phyloP scores from a whole-genome alignment of 2,888 invertebrate species.

The Leptodirus hochenwartii region DNA sequence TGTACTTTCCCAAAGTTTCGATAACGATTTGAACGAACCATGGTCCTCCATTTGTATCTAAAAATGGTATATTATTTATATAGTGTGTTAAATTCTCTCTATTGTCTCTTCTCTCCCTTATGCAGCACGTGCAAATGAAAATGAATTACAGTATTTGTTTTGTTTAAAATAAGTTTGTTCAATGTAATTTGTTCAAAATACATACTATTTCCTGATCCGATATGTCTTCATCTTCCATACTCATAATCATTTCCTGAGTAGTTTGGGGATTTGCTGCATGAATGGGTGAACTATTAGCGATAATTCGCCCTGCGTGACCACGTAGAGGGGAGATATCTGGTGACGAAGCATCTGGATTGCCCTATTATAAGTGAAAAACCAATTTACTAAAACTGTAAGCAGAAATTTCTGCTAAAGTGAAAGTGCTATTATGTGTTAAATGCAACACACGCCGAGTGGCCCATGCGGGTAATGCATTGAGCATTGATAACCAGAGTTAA shows the following conservation, averaged over 20 bases:
- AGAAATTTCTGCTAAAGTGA: too few relatives aligned
- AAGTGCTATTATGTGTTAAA: too few relatives aligned
- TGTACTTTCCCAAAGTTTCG: conserved; percentile 64
- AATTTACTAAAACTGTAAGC: conserved; percentile 3
- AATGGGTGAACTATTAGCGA: conserved; percentile 24
- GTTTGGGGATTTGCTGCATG: conserved; percentile 25
- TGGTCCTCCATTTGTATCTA: conserved; percentile 65
- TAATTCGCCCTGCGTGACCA: conserved; percentile 15
- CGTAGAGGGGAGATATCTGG: conserved; percentile 23
- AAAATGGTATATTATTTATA: conserved; percentile 19
- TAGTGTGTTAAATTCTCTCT: conserved; percentile 3
- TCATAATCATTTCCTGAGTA: conserved; percentile 68
- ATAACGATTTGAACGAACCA: conserved; percentile 75
- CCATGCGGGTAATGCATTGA: too few relatives aligned
- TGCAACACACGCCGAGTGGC: too few relatives aligned
- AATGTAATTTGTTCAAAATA: too few relatives aligned
- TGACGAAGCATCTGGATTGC: conserved; percentile 22
- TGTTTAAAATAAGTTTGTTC: too few relatives aligned
- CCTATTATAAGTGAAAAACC: conserved; percentile 7
- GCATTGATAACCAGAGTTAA: too few relatives aligned
- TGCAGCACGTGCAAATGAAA: too few relatives aligned
- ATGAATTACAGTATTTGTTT: too few relatives aligned
- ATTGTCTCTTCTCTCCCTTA: too few relatives aligned
- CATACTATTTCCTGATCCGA: conserved; percentile 69
- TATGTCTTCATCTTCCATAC: conserved; percentile 91